Conservation (phyloP, 2,888 invertebrate species). For the Oxystoma pomonae region DNA sequence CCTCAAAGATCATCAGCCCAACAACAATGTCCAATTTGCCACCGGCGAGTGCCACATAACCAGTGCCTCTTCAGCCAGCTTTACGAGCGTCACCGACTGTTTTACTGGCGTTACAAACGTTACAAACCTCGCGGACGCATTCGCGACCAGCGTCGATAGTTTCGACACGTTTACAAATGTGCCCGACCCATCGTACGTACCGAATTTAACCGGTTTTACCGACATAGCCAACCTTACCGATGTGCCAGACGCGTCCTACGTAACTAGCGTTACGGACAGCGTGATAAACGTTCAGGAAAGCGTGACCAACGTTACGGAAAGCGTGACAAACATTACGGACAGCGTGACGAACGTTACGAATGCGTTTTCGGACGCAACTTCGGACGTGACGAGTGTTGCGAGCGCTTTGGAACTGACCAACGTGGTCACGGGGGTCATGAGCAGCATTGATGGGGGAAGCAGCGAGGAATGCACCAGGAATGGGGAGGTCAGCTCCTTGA, state of each 20-base stretch:
- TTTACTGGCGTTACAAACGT: background rate
- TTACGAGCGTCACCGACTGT: background rate
- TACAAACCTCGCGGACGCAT: background rate
- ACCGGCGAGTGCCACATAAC: background rate
- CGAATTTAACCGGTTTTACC: too few relatives aligned
- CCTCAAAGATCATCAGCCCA: background rate
- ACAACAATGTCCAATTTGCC: background rate
- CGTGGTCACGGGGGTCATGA: background rate
- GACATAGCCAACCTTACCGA: too few relatives aligned
- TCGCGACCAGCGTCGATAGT: background rate
- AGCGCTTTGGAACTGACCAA: background rate
- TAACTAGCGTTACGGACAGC: too few relatives aligned
- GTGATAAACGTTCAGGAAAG: too few relatives aligned
- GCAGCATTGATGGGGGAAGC: slow-evolving; percentile 1
- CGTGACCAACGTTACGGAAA: too few relatives aligned
- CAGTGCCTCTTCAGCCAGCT: background rate
- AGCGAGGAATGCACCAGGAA: slow-evolving; percentile 9
- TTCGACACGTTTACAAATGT: too few relatives aligned
- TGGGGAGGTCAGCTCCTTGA: slow-evolving; percentile 17
- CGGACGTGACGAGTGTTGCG: background rate
- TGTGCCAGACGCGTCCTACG: too few relatives aligned
- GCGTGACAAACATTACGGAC: too few relatives aligned
- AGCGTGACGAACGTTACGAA: background rate
- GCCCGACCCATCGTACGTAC: too few relatives aligned
- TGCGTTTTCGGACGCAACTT: background rate